These are phyloP conservation scores for Netelia melanura DNA, from an alignment of 2,888 invertebrate genomes.

Conservation along the genomic window DNA sequence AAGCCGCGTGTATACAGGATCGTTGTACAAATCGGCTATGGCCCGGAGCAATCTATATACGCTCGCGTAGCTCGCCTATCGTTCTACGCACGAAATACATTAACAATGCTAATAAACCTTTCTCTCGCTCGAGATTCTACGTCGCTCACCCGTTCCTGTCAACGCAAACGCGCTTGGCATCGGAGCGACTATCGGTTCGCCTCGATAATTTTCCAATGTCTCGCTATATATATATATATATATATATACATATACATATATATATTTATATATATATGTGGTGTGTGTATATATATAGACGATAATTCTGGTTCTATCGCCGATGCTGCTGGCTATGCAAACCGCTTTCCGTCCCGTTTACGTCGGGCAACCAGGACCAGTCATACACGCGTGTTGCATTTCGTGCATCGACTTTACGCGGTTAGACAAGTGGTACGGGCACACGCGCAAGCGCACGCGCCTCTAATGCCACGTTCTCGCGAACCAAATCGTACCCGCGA, in stretches of 20 bases:
- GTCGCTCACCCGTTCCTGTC: conserved; percentile 63
- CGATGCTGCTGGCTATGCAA: conserved; percentile 65
- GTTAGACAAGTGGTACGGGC: conserved; percentile 55
- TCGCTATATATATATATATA: conserved; percentile 46
- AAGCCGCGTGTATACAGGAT: conserved; percentile 47
- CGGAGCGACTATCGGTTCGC: conserved; percentile 73
- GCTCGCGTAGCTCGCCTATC: conserved; percentile 46
- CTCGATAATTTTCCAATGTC: conserved; percentile 73
- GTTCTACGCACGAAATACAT: conserved; percentile 70
- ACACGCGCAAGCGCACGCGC: conserved; percentile 52
- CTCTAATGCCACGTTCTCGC: conserved; percentile 30
- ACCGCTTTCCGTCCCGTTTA: conserved; percentile 72
- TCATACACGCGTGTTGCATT: conserved; percentile 63
- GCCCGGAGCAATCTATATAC: conserved; percentile 39
- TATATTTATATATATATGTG: not conserved
- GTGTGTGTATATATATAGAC: not conserved
- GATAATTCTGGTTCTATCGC: not conserved
- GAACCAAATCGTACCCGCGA: conserved; percentile 34
- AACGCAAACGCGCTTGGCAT: conserved; percentile 68
- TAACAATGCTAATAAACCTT: conserved; percentile 76
- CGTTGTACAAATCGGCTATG: conserved; percentile 63
- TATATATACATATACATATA: not conserved
- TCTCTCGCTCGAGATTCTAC: conserved; percentile 40
- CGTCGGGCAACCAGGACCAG: conserved; percentile 58
- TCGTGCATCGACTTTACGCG: conserved; percentile 67